These are phyloP conservation scores for Cecropterus lyciades DNA, from an alignment of 1,140 invertebrate species.

Conservation along the genomic window DNA sequence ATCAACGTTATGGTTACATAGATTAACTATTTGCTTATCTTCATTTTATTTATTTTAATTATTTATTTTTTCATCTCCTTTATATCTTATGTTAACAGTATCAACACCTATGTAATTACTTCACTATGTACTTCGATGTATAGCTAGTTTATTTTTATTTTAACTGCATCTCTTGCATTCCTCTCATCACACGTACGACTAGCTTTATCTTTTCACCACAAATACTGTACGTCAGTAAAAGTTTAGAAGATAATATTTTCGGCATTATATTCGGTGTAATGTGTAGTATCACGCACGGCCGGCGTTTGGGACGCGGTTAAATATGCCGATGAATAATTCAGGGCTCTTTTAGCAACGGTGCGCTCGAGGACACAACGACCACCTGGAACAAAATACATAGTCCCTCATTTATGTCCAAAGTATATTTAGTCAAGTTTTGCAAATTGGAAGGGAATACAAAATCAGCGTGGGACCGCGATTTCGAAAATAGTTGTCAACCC, in stretches of 20 bases:
- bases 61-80: too few relatives aligned
- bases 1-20: not conserved
- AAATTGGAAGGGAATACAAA: constrained; percentile 54
- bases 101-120: not conserved
- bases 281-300: constrained; percentile 40
- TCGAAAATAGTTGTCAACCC: constrained; percentile 28
- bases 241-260: constrained; percentile 33
- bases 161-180: not conserved
- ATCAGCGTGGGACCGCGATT: constrained; percentile 32
- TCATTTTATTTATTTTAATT: too few relatives aligned
- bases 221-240: constrained; percentile 25
- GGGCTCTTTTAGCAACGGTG: constrained; percentile 65
- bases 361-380: constrained; percentile 57
- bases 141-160: constrained; percentile 10
- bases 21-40: too few relatives aligned
- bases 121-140: not conserved
- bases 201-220: constrained; percentile 5
- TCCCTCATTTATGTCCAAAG: constrained; percentile 64
- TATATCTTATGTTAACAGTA: too few relatives aligned
- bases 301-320: constrained; percentile 60
- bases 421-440: constrained; percentile 57
- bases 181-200: not conserved
- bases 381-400: constrained; percentile 79
- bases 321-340: constrained; percentile 79
- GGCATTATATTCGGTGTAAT: constrained; percentile 38